Base-by-base conservation (phyloP, 2,113 vertebrate species). In the Corythornis vintsioides region DNA sequence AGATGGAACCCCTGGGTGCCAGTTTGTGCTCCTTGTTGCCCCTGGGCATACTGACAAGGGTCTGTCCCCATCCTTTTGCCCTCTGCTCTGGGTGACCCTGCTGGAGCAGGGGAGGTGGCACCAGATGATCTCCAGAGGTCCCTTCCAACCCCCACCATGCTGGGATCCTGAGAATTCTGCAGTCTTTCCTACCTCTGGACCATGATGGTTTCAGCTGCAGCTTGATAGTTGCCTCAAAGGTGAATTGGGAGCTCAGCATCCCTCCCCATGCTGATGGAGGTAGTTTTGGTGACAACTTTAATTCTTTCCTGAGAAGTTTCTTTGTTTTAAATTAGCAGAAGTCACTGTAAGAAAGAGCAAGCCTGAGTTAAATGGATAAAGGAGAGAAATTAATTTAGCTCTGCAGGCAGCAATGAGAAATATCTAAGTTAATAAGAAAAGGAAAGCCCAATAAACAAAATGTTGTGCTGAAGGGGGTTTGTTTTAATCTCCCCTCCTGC, bases 341-440 rank as follows among this genome's bases (percentile, higher is more conserved):
- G 59, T 5, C 0, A 1, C 47, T 0, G 1, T 33, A 29, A 24
- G 59, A 66, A 53, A 3, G 53, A 28, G 8, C 29, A 21, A 4
- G 14, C 15, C 18, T 11, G 65, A 88, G 83, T 35, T 35, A 55
- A 31, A 29, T 59, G 70, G 65, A 73, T 28, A 45, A 42, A 67
- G 13, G 56, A 65, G 33, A 35, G 42, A 42, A 65, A 79, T 28
- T 56, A 22, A 65, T 73, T 76, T 10, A 42, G 64, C 13, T 63
- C 48, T 80, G 59, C 42, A 78, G 90, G 72, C 80, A 83, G 29
- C 17, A 38, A 42, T 6, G 64, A 50, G 82, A 50, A 73, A 61
- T 73, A 47, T 13, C 76, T 15, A 2, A 15, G 43, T 29, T 64
- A 33, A 66, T 77, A 92, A 77, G 40, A 22, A 75, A 60, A 8